Evolutionary conservation across 2,113 vertebrate genomes (phyloP).

Genomic region (Corydoras sp.): DNA sequence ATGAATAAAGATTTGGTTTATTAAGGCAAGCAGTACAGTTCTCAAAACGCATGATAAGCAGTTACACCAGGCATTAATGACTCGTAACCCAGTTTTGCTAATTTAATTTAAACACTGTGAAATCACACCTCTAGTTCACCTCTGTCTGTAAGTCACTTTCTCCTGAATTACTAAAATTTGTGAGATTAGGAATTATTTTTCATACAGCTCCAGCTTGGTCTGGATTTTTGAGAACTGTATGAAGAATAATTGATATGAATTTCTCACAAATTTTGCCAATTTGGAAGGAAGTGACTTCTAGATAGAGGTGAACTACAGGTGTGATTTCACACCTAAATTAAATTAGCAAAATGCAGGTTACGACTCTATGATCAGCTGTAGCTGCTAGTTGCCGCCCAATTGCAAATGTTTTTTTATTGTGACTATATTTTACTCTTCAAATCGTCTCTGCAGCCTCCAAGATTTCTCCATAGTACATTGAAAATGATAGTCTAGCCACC

Average conservation of each 20-base stretch:
- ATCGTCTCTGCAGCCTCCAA: not conserved
- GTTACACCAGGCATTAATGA: constrained; percentile 35
- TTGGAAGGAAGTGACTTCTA: too few relatives aligned
- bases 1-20: constrained; percentile 35
- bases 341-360: too few relatives aligned
- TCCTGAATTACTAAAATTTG: constrained; percentile 19
- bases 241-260: too few relatives aligned
- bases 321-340: too few relatives aligned
- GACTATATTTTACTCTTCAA: not conserved
- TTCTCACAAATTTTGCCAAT: too few relatives aligned
- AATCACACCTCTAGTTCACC: constrained; percentile 39
- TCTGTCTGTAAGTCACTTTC: constrained; percentile 12
- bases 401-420: not conserved
- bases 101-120: constrained; percentile 40
- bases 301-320: too few relatives aligned
- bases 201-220: not conserved
- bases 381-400: not conserved
- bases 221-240: too few relatives aligned
- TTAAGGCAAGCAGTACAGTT: constrained; percentile 15
- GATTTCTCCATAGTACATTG: constrained; percentile 10
- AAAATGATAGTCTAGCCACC: constrained; percentile 9
- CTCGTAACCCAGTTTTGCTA: constrained; percentile 35
- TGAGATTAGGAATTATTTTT: not conserved
- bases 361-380: too few relatives aligned
- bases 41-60: constrained; percentile 22